Conservation (phyloP, 2,113 vertebrate species). For the Thunnus thynnus region DNA sequence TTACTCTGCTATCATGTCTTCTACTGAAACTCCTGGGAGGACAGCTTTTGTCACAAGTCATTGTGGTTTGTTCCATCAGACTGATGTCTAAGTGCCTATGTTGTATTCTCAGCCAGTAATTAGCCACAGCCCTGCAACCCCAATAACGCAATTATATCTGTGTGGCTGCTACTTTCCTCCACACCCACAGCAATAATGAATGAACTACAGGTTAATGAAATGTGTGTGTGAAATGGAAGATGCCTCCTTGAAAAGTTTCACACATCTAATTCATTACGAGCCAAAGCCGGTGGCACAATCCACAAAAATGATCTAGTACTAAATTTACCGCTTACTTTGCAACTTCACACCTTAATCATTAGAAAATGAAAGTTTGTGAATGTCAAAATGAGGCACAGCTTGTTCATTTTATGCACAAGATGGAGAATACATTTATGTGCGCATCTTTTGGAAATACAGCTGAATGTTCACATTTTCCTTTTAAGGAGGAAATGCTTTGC, state of each 20-base stretch:
- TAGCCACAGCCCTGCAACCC: constrained; percentile 74
- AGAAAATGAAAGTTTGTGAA: constrained; percentile 60
- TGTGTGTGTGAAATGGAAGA: constrained; percentile 73
- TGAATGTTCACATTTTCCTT: constrained; percentile 55
- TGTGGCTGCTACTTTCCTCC: constrained; percentile 64
- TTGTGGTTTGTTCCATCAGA: constrained; percentile 74
- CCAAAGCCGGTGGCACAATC: constrained; percentile 50
- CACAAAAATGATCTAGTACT: constrained; percentile 40
- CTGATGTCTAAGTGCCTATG: constrained; percentile 75
- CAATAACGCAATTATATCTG: constrained; percentile 78
- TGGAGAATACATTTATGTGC: constrained; percentile 49
- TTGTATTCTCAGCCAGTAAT: constrained; percentile 79
- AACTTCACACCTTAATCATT: constrained; percentile 63
- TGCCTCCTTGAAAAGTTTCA: constrained; percentile 67
- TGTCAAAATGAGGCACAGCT: constrained; percentile 54
- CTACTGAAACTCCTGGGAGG: constrained; percentile 65
- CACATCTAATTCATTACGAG: constrained; percentile 71
- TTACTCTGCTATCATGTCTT: constrained; percentile 66
- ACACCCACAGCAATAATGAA: constrained; percentile 74
- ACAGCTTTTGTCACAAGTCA: constrained; percentile 71
- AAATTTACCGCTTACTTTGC: constrained; percentile 58
- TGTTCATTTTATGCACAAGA: constrained; percentile 64
- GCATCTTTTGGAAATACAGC: constrained; percentile 43
- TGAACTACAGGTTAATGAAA: constrained; percentile 81
- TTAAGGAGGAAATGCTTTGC: constrained; percentile 47